Evolutionary conservation across 2,888 invertebrate species (phyloP), one percentile per base, ranked within the genome.

Genomic region (Busseola fusca): DNA sequence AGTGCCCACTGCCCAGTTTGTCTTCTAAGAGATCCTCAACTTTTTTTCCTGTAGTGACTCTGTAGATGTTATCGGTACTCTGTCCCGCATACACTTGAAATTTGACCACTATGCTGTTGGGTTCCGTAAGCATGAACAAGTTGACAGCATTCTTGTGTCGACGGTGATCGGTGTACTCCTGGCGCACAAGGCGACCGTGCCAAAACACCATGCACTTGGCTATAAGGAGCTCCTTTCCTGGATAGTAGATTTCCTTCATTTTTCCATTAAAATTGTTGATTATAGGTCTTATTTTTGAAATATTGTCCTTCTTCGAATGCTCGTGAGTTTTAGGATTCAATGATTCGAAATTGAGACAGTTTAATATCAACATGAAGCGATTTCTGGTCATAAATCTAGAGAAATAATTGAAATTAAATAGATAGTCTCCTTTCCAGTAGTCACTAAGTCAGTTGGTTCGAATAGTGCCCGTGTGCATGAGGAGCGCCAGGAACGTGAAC

Each of bases 221-320:
- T 1, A 80, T 9, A 25, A 58, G 25, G 5, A 80, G 60, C 45
- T 78, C 67, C 57, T 72, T 78, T n/a, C 75, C 78, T 30, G 80
- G 80, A 58, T 64, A 65, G 16, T 75, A 79, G n/a, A 78, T 69
- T 59, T 65, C 42, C 0, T 72, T 67, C 75, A 79, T 79, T 59
- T n/a, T 56, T n/a, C 69, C 60, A 60, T 80, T 78, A 52, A 78
- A 75, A 48, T 67, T 18, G 6, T 80, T 50, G 4, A 78, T 54
- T 21, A 78, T 48, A 1, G 68, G 68, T 16, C 37, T 54, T 54
- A 70, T 62, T 56, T 74, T 74, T 21, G 42, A 18, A 27, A 50
- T 10, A n/a, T 25, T 14, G 21, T 62, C 52, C 37, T 54, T 25
- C 9, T 10, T 18, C 16, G 18, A 42, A 18, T 2, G 2, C 45